Base-by-base conservation (phyloP, 2,888 invertebrate genomes). In the Apotomis turbidana region DNA sequence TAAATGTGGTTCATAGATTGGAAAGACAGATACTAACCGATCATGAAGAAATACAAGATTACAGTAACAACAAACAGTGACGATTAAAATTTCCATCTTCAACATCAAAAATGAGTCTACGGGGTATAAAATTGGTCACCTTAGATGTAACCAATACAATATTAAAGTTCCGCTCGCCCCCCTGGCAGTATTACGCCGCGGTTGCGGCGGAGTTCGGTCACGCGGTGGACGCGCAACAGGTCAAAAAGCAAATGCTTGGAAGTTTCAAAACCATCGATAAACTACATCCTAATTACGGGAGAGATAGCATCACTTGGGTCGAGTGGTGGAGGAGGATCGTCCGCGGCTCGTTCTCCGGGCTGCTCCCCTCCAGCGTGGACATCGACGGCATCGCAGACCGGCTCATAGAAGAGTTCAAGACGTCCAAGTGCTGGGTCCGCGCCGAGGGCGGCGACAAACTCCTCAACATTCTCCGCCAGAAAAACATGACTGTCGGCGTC, bases 131-230 rank as follows among this genome's bases (percentile, higher is more conserved):
- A 75, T 85, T 97, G 79, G 94, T 98, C 67, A 98, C 98, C 10
- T 97, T 98, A 86, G 98, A 98, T 88, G 96, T 97, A 68, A 98
- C 97, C 12, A 97, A 97, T 78, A 98, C 98, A 0, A 88, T 98
- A 58, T 87, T 98, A 51, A 95, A 95, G 79, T 96, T 97, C 81
- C 94, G 95, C 63, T 89, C 94, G 10, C 93, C 95, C 64, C 96
- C 96, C n/a, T 96, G 96, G 78, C 94, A 95, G 76, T 95, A 96
- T 83, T 98, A 98, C 86, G 94, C 95, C 8, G 93, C 95, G 75
- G 94, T 96, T 70, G 97, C 96, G 4, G 91, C 93, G 5, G 91
- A 95, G 70, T 94, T 96, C 84, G 98, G 97, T 0, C 93, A 96
- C 49, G 82, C 89, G 58, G 95, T 95, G 66, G 94, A 96, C 74